Evolutionary conservation across 2,113 vertebrate species (phyloP).

Genomic region (Myiopsitta monachus): DNA sequence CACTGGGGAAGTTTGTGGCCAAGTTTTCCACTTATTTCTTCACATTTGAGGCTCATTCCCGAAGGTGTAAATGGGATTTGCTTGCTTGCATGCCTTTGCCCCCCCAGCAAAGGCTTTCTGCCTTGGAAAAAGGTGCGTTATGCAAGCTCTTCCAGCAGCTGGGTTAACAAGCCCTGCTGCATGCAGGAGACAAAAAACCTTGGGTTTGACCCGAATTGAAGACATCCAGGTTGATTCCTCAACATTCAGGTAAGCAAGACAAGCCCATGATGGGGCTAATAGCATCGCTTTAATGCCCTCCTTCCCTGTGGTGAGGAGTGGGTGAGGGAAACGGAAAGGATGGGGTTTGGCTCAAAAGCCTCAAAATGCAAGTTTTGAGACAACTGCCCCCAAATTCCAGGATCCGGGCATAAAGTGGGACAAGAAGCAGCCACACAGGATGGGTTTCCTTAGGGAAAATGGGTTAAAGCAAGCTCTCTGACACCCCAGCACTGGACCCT

Average conservation of each 20-base stretch:
- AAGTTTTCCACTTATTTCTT: neutral
- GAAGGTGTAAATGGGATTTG: neutral
- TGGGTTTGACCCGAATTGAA: neutral
- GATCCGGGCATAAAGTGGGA: neutral
- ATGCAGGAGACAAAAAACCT: neutral
- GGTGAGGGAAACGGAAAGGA: neutral
- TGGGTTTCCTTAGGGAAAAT: neutral
- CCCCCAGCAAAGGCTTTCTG: neutral
- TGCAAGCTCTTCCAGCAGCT: neutral
- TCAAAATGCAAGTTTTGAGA: neutral
- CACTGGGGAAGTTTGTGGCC: neutral
- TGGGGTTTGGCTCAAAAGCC: neutral
- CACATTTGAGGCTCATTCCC: neutral
- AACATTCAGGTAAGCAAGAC: neutral
- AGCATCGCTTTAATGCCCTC: accelerated
- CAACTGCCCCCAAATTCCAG: neutral
- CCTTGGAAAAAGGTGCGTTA: neutral
- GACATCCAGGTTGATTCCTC: neutral
- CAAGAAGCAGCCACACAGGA: neutral
- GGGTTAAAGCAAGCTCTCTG: neutral
- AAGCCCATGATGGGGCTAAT: neutral
- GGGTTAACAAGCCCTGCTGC: neutral
- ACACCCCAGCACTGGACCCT: accelerated
- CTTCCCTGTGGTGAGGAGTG: accelerated
- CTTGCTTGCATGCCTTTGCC: accelerated